phyloP scores from a whole-genome alignment of 2,113 vertebrate species.

The Fulica atra region DNA sequence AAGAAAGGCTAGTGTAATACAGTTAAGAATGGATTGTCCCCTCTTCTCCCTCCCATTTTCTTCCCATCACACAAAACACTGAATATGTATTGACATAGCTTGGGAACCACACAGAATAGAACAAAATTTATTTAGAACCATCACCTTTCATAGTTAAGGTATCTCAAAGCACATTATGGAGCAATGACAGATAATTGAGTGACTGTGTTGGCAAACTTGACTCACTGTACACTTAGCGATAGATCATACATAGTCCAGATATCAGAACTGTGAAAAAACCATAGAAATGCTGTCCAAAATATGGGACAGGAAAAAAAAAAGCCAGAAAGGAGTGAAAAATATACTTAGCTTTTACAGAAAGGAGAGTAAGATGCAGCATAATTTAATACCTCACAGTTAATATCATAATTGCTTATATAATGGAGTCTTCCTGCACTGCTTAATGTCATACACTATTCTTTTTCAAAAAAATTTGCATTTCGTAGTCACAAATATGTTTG shows the following conservation, averaged over 20 bases:
- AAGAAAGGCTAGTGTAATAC: slow-evolving; percentile 4
- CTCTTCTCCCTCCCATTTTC: slow-evolving; percentile 1
- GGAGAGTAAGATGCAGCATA: not conserved
- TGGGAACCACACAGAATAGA: slow-evolving; percentile 49
- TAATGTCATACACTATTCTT: not conserved
- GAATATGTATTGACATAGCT: slow-evolving; percentile 65
- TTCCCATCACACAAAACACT: slow-evolving; percentile 19
- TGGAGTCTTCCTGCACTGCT: not conserved
- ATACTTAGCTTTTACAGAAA: not conserved
- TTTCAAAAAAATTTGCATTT: not conserved
- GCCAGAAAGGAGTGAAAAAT: not conserved
- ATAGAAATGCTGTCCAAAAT: slow-evolving; percentile 47
- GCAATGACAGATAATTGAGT: slow-evolving; percentile 67
- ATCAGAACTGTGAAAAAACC: slow-evolving; percentile 28
- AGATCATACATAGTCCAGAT: slow-evolving; percentile 44
- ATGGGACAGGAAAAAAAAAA: not conserved
- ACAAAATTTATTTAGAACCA: slow-evolving; percentile 67
- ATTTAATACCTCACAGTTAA: not conserved
- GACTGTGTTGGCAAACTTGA: slow-evolving; percentile 66
- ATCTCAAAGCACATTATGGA: slow-evolving; percentile 68
- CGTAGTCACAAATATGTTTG: not conserved
- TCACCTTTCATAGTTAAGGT: slow-evolving; percentile 68
- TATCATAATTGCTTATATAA: not conserved
- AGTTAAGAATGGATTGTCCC: not conserved
- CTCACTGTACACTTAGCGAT: slow-evolving; percentile 52